Base-by-base conservation (phyloP, 2,888 invertebrate species). In the Automeris io region DNA sequence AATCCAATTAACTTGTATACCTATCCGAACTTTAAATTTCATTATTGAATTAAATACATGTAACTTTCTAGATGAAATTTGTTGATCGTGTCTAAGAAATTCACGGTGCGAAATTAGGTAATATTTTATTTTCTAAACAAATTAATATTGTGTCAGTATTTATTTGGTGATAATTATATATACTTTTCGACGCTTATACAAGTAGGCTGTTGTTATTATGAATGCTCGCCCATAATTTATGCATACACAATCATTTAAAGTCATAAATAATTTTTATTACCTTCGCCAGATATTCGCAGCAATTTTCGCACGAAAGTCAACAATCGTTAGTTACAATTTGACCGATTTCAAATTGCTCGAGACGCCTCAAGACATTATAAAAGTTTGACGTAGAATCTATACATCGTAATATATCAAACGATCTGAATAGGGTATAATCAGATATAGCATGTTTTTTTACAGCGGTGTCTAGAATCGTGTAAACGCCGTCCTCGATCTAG, bases 351-450 rank as follows among this genome's bases (percentile, higher is more conserved):
- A 67, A 68, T 70, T 63, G 61, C 57, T 52, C 48, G 48, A 57
- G 51, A 60, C 56, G 72, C 71, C 71, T 46, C 53, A 54, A 70
- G 76, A 73, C 62, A 71, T 73, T 72, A 74, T 57, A 58, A 51
- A 37, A 22, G 53, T 69, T 59, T 66, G 67, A 33, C 18, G 12
- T 12, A 9, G 41, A 48, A 25, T 39, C 56, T 55, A 11, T 61
- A 47, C 47, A 49, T 24, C 43, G 60, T 54, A 54, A 76, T 75
- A 71, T 70, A 70, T 72, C 70, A 76, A 70, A 70, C 58, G 49
- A 53, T 18, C n/a, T 16, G 16, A 19, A 53, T 50, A 51, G 54
- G 54, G 50, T 59, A 57, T 58, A 67, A 60, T 68, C 59, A 58
- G 52, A 62, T 44, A 47, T 54, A 46, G 47, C 36, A 46, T 48